Evolutionary conservation across 2,113 vertebrate genomes (phyloP).

Genomic region (Equus quagga): DNA sequence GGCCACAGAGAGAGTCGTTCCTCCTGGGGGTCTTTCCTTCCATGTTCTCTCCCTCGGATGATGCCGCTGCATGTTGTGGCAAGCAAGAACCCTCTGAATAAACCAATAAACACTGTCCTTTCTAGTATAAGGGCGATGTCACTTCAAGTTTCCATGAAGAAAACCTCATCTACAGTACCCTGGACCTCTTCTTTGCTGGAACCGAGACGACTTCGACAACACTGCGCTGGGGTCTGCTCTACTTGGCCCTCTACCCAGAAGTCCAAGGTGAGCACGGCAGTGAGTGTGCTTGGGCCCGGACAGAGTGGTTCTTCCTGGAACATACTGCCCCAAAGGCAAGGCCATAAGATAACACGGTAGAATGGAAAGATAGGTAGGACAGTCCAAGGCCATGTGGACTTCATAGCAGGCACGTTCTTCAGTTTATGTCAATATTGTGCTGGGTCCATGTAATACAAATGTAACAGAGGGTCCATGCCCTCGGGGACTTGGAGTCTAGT

Average conservation of each 20-base stretch:
- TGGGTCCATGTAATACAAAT: neutral
- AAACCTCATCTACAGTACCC: constrained; percentile 78
- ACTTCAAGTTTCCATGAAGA: constrained; percentile 83
- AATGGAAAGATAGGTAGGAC: neutral
- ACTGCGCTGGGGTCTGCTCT: constrained; percentile 90
- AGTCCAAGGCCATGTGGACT: neutral
- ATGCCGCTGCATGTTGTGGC: neutral
- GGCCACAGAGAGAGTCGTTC: neutral
- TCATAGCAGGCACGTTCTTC: rapidly evolving
- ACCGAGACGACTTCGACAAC: constrained; percentile 88
- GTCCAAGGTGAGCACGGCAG: constrained; percentile 86
- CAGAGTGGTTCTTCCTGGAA: neutral
- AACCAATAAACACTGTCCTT: neutral
- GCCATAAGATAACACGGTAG: neutral
- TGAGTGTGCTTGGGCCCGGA: neutral
- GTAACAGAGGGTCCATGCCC: neutral
- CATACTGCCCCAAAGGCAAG: rapidly evolving
- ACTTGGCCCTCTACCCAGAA: constrained; percentile 88
- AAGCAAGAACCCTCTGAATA: neutral
- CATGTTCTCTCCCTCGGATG: neutral
- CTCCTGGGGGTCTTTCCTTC: neutral
- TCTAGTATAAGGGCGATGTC: constrained; percentile 47
- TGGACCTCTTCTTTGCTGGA: constrained; percentile 90
- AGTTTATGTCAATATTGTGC: neutral
- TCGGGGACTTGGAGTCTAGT: neutral